These are phyloP conservation scores for Bolinopsis microptera DNA, from an alignment of 37 sponge, comb jelly and placozoan genomes.

Conservation along the genomic window DNA sequence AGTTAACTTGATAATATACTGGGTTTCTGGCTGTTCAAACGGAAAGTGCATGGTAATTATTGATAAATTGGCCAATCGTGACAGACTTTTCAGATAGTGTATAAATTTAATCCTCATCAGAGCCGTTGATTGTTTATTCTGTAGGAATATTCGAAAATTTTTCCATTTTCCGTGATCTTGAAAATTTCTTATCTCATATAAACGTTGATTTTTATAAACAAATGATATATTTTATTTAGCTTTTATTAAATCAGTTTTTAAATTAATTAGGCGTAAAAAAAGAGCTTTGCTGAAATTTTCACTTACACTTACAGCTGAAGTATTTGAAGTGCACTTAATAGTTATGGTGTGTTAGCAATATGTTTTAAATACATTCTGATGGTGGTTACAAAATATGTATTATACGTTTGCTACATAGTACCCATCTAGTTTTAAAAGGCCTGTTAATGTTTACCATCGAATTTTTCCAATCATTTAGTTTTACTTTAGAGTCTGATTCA, in stretches of 20 bases:
- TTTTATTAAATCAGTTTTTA: not conserved
- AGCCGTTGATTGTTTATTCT: no score
- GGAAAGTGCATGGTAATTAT: not conserved
- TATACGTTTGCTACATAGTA: no score
- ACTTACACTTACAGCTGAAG: no score
- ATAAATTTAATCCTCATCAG: not conserved
- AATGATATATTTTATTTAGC: not conserved
- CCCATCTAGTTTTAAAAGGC: no score
- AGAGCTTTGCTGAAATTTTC: no score
- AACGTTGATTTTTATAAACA: not conserved
- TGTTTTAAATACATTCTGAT: no score
- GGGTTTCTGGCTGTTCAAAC: not conserved
- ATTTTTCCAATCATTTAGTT: no score
- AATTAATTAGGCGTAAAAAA: not conserved
- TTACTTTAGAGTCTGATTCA: no score
- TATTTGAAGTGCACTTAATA: no score
- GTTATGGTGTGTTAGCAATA: no score
- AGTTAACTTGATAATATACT: not conserved
- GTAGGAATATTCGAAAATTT: not conserved
- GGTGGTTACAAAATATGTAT: no score
- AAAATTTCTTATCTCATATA: not conserved
- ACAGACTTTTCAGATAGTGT: not conserved
- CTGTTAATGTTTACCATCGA: no score
- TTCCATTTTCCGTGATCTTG: not conserved
- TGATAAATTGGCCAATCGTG: not conserved